These are phyloP conservation scores for Cataglyphis altisquamis DNA, from an alignment of 2,888 invertebrate species.

Conservation along the genomic window DNA sequence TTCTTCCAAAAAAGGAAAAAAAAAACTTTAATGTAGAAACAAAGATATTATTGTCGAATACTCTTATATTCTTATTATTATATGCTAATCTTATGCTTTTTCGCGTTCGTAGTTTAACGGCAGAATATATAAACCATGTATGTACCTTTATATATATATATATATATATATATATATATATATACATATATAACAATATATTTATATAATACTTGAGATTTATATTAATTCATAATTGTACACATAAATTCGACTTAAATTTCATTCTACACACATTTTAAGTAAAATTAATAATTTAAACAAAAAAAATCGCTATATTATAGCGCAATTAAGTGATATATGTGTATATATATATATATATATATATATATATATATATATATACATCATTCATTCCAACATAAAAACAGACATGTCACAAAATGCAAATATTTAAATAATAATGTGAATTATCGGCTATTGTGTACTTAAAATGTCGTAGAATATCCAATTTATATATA, in stretches of 20 bases:
- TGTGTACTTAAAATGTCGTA: constrained; percentile 36
- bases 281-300: background rate
- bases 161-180: background rate
- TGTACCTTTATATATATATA: background rate
- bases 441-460: constrained; percentile 7
- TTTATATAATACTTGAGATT: constrained; percentile 27
- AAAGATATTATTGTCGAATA: constrained; percentile 22
- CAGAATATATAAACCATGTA: constrained; percentile 15
- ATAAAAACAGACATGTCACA: constrained; percentile 1
- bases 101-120: constrained; percentile 4
- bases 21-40: constrained; percentile 19
- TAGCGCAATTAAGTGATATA: background rate
- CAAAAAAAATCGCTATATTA: background rate
- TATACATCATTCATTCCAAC: constrained; percentile 1
- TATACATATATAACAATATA: background rate
- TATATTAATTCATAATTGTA: constrained; percentile 36
- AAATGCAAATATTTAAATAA: background rate
- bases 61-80: constrained; percentile 26
- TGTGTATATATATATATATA: background rate
- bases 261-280: constrained; percentile 3
- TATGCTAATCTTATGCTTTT: constrained; percentile 36
- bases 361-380: background rate
- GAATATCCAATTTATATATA: constrained; percentile 22
- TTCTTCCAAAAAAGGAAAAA: background rate
- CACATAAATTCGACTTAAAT: constrained; percentile 17